Evolutionary conservation across 2,113 vertebrate genomes (phyloP).

Genomic region (Boleophthalmus pectinirostris): DNA sequence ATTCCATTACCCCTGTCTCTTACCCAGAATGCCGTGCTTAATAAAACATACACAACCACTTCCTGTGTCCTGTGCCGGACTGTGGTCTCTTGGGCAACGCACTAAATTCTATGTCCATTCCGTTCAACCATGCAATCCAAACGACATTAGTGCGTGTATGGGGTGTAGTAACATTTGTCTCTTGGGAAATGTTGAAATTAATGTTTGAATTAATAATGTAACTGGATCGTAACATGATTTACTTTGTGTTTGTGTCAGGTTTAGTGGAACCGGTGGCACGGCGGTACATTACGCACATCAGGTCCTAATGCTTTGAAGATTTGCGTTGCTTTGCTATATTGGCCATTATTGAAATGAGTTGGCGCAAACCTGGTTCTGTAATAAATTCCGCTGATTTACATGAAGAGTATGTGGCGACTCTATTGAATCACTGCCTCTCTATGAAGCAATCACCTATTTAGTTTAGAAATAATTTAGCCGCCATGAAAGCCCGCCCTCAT

Average conservation of each 20-base stretch:
- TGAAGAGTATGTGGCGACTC: not conserved
- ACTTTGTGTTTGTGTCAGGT: slow-evolving; percentile 7
- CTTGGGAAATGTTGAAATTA: slow-evolving; percentile 8
- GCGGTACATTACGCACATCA: not conserved
- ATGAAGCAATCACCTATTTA: slow-evolving; percentile 18
- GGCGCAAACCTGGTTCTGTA: not conserved
- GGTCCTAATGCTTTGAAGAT: slow-evolving; percentile 10
- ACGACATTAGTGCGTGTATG: not conserved
- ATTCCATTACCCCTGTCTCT: slow-evolving; percentile 6
- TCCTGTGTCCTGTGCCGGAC: slow-evolving; percentile 4
- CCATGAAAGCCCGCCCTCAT: slow-evolving; percentile 24
- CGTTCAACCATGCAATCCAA: not conserved
- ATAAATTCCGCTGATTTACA: slow-evolving; percentile 5
- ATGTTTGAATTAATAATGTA: slow-evolving; percentile 8
- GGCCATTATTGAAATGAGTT: slow-evolving; percentile 12
- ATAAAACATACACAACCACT: not conserved
- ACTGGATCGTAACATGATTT: slow-evolving; percentile 6
- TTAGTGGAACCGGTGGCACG: slow-evolving; percentile 3
- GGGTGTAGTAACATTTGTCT: not conserved
- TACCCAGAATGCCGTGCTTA: not conserved
- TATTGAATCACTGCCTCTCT: slow-evolving; percentile 2
- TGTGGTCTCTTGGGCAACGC: not conserved
- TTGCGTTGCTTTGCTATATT: slow-evolving; percentile 1
- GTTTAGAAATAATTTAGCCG: slow-evolving; percentile 17
- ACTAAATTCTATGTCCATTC: not conserved